phyloP scores from a whole-genome alignment of 2,797 vertebrate genomes.

The Ptychadena robeensis region DNA sequence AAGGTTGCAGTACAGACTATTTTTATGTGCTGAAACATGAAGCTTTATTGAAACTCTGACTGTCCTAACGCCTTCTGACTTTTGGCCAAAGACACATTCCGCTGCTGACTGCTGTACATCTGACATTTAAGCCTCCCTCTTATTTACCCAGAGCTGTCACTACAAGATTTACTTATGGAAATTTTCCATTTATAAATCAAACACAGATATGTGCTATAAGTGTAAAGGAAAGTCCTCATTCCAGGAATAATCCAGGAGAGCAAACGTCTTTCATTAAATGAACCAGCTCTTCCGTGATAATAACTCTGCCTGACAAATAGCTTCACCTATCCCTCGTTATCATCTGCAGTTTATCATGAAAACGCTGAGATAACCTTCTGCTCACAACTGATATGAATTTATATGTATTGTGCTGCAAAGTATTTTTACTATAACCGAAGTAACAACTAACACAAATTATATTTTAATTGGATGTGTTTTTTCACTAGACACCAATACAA shows the following conservation, averaged over 20 bases:
- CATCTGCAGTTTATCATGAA: too few species aligned
- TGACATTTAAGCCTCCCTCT: slow-evolving; percentile 39
- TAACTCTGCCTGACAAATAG: background rate
- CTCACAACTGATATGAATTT: too few species aligned
- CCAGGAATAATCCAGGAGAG: background rate
- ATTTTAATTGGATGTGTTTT: too few species aligned
- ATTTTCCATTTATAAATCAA: slow-evolving; percentile 32
- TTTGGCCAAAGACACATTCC: slow-evolving; percentile 24
- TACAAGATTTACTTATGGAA: slow-evolving; percentile 54
- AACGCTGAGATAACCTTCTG: too few species aligned
- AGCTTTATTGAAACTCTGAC: slow-evolving; percentile 4
- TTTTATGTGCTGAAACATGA: slow-evolving; percentile 49
- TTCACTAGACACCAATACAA: too few species aligned
- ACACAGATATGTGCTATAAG: background rate
- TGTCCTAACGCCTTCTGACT: slow-evolving; percentile 25
- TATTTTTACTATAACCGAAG: too few species aligned
- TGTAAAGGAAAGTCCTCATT: background rate
- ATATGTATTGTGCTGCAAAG: background rate
- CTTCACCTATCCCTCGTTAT: background rate
- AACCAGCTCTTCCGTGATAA: background rate
- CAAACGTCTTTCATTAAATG: background rate
- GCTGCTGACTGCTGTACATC: slow-evolving; percentile 8
- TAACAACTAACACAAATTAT: too few species aligned
- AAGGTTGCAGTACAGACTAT: slow-evolving; percentile 4
- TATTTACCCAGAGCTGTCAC: slow-evolving; percentile 51